These are phyloP conservation scores for Timema cristinae DNA, from an alignment of 2,888 invertebrate genomes.

Conservation along the genomic window DNA sequence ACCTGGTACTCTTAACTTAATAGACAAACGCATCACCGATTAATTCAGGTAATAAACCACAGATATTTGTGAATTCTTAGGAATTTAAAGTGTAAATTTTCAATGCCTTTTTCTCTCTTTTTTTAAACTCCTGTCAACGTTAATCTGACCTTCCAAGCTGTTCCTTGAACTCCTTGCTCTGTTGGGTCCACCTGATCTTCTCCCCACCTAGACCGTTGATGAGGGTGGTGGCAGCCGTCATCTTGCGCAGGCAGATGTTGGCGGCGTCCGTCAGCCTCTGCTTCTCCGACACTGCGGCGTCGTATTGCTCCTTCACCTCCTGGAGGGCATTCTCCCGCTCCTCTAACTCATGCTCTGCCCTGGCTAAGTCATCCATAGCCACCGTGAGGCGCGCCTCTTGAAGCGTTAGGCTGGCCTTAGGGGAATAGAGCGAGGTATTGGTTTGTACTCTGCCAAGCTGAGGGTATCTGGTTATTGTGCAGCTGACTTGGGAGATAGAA, in stretches of 20 bases:
- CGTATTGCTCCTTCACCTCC: slow-evolving; percentile 88
- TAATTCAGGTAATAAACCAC: too few species aligned
- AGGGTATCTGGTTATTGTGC: too few species aligned
- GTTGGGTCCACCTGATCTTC: slow-evolving; percentile 84
- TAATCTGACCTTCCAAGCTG: slow-evolving; percentile 62
- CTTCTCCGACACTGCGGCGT: slow-evolving; percentile 89
- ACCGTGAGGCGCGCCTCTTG: slow-evolving; percentile 86
- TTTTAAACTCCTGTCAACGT: slow-evolving; percentile 3
- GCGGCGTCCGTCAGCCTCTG: slow-evolving; percentile 89
- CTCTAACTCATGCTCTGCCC: slow-evolving; percentile 81
- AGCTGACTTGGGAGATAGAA: too few species aligned
- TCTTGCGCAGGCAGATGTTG: slow-evolving; percentile 87
- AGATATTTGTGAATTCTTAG: too few species aligned
- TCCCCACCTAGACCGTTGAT: slow-evolving; percentile 93
- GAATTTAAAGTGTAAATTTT: too few species aligned
- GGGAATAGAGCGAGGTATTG: neutral
- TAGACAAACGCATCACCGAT: too few species aligned
- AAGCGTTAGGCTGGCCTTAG: slow-evolving; percentile 73
- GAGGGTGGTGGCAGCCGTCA: slow-evolving; percentile 93
- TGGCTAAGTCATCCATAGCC: slow-evolving; percentile 86
- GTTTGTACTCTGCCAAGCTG: too few species aligned
- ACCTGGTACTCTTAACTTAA: too few species aligned
- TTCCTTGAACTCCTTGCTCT: slow-evolving; percentile 88
- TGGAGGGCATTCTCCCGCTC: slow-evolving; percentile 87
- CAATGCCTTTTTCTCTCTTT: neutral